Conservation (phyloP, 2,888 invertebrate genomes). For the Beris morrisii region DNA sequence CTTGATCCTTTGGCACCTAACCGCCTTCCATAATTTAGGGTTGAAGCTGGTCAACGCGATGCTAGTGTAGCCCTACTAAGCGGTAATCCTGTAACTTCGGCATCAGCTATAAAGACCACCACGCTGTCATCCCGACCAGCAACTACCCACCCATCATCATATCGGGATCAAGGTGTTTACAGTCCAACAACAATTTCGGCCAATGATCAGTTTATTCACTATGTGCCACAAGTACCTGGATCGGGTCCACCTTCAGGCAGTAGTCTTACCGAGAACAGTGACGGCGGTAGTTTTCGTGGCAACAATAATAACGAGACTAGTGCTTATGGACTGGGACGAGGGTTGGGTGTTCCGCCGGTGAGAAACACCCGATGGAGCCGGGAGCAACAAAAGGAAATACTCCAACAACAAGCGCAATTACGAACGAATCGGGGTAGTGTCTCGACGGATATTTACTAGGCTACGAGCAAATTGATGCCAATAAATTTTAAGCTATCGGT, state of each 20-base stretch:
- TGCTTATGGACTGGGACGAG: slow-evolving; percentile 46
- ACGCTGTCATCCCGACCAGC: neutral
- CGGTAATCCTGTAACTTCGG: neutral
- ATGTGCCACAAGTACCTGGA: slow-evolving; percentile 22
- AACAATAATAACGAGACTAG: slow-evolving; percentile 45
- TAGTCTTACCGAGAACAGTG: slow-evolving; percentile 33
- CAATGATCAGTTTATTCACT: slow-evolving; percentile 38
- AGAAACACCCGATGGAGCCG: slow-evolving; percentile 54
- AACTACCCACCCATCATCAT: slow-evolving; percentile 43
- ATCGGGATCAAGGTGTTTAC: slow-evolving; percentile 54
- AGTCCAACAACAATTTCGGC: slow-evolving; percentile 53
- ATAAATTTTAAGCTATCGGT: slow-evolving; percentile 7
- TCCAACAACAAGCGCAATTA: slow-evolving; percentile 52
- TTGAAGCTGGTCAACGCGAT: slow-evolving; percentile 13
- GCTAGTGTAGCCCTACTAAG: slow-evolving; percentile 17
- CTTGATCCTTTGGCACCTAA: too few species aligned
- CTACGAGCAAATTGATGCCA: neutral
- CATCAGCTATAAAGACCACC: neutral
- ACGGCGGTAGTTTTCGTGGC: slow-evolving; percentile 42
- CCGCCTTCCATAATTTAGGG: slow-evolving; percentile 14
- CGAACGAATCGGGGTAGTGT: slow-evolving; percentile 29
- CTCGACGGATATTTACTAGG: slow-evolving; percentile 38
- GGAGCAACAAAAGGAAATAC: slow-evolving; percentile 53
- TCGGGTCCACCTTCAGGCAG: slow-evolving; percentile 20
- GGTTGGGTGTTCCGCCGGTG: slow-evolving; percentile 53